Evolutionary conservation across 2,113 vertebrate genomes (phyloP).

Genomic region (Rhabdornis inornatus): DNA sequence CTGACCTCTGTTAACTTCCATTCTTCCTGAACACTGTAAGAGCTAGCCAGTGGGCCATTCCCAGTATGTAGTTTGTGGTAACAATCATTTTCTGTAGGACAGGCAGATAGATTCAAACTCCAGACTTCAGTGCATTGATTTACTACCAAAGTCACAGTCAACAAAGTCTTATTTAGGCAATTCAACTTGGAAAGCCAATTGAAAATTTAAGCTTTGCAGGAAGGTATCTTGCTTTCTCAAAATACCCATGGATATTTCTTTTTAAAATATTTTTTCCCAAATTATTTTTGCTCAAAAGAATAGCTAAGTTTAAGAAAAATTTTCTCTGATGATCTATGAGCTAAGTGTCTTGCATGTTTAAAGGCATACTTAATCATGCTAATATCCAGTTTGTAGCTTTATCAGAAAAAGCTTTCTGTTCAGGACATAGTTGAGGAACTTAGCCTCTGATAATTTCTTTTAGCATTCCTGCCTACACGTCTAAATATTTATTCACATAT

Average conservation of each 20-base stretch:
- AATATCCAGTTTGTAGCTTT: background rate
- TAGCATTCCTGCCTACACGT: background rate
- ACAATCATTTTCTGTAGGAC: background rate
- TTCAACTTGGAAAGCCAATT: background rate
- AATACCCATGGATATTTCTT: background rate
- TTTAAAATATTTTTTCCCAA: background rate
- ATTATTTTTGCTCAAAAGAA: background rate
- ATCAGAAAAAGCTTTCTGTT: background rate
- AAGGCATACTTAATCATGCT: background rate
- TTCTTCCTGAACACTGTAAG: background rate
- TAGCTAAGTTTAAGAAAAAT: background rate
- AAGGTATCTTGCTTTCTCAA: background rate
- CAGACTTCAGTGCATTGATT: background rate
- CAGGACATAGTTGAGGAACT: background rate
- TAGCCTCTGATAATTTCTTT: background rate
- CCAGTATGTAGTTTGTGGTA: background rate
- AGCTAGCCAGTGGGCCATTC: background rate
- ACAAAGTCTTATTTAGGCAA: background rate
- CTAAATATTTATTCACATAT: background rate
- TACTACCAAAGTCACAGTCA: background rate
- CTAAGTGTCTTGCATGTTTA: background rate
- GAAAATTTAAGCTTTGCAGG: background rate
- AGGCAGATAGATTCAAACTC: background rate
- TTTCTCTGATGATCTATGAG: background rate
- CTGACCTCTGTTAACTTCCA: background rate